These are phyloP conservation scores for Willisornis vidua DNA, from an alignment of 2,113 vertebrate species.

Conservation along the genomic window DNA sequence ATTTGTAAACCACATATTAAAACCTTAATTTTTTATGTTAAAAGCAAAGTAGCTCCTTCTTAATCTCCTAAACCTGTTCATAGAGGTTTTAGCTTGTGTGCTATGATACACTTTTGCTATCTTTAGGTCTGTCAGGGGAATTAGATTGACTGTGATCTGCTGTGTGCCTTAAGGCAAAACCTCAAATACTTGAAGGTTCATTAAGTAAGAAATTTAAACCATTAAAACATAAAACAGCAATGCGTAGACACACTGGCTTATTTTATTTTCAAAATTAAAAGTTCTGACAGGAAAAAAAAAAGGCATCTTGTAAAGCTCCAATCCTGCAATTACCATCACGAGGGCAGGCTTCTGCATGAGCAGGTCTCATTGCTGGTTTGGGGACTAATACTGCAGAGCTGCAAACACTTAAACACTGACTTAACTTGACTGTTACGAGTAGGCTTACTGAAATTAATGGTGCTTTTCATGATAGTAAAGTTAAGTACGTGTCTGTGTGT, in stretches of 20 bases:
- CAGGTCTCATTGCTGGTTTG: neutral
- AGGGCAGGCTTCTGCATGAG: neutral
- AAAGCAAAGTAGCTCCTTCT: neutral
- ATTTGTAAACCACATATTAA: neutral
- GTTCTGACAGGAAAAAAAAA: neutral
- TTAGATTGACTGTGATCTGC: constrained; percentile 1
- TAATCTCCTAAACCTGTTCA: constrained; percentile 4
- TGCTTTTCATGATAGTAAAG: neutral
- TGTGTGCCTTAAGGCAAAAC: constrained; percentile 39
- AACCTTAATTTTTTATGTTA: neutral
- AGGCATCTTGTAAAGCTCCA: neutral
- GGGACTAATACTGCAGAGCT: neutral
- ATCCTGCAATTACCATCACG: neutral
- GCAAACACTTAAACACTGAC: neutral
- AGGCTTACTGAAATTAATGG: neutral
- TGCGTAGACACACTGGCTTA: neutral
- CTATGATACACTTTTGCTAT: neutral
- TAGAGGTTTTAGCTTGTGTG: neutral
- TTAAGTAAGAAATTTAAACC: constrained; percentile 36
- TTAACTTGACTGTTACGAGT: neutral
- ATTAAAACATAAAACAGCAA: constrained; percentile 3
- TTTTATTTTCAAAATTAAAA: constrained; percentile 45
- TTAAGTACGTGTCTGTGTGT: neutral
- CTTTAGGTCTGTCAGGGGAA: neutral
- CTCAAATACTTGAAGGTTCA: constrained; percentile 44